Conservation (phyloP, 2,113 vertebrate genomes). For the Strigops habroptila region DNA sequence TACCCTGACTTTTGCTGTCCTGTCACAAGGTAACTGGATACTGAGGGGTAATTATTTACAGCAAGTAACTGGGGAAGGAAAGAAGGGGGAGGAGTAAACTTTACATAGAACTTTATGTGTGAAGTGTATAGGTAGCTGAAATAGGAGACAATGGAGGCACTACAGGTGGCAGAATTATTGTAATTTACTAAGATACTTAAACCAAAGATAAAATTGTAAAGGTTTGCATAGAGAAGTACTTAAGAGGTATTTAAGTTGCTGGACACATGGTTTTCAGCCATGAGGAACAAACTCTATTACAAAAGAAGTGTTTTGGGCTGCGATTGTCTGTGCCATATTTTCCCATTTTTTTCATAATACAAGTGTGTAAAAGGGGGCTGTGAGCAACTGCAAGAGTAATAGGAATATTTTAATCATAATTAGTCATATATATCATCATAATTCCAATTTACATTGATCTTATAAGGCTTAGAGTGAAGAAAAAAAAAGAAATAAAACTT, state of each 20-base stretch:
- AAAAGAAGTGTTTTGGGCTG: background rate
- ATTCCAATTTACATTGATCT: background rate
- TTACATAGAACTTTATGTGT: background rate
- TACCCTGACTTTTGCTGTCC: slow-evolving; percentile 28
- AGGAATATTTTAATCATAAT: background rate
- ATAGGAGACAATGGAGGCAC: background rate
- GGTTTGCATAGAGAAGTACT: background rate
- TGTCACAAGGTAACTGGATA: slow-evolving; percentile 45
- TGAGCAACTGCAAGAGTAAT: background rate
- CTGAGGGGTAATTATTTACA: slow-evolving; percentile 34
- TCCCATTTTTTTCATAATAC: background rate
- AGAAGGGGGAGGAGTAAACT: slow-evolving; percentile 14
- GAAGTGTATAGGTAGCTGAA: background rate
- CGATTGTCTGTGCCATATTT: background rate
- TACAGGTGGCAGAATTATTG: background rate
- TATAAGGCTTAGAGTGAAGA: background rate
- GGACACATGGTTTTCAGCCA: background rate
- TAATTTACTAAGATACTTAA: background rate
- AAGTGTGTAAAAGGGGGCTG: background rate
- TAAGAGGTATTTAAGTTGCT: background rate
- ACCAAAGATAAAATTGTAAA: background rate
- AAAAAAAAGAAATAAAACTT: background rate
- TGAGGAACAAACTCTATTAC: background rate
- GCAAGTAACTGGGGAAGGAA: background rate
- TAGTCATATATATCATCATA: background rate